Evolutionary conservation across 2,113 vertebrate species (phyloP), one percentile per base, ranked within the genome.

Genomic region (Plecturocebus donacophilus): DNA sequence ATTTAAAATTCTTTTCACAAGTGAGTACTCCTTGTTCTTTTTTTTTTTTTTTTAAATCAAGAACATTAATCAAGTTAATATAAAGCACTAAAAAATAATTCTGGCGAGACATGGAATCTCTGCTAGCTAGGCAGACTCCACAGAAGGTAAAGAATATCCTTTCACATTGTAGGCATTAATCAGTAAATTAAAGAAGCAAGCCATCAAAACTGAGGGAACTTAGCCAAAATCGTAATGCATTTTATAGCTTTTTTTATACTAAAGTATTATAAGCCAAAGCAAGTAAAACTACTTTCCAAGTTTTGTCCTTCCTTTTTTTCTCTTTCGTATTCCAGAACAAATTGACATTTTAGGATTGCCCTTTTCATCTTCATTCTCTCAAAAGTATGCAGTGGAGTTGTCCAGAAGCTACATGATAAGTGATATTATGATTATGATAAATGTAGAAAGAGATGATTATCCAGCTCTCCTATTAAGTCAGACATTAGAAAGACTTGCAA

Each of bases 271-370:
- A 58, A 91, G 32, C 12, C 21, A 95, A 76, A 87, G 82, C 85
- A 95, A 92, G 66, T 75, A 89, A 70, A 97, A 52, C 56, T 84
- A 42, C 49, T 85, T 95, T 91, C 71, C 40, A 90, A 80, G 21
- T 49, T 73, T 76, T 86, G 27, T 35, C 61, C 54, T 93, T 96
- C 17, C 23, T 86, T 61, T 95, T 95, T 94, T 84, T 79, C 42
- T 58, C 45, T 58, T 84, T 87, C 76, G 40, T 58, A 13, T 93
- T 86, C 73, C 86, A 25, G 27, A 71, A 89, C 40, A 91, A 35
- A 73, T 56, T 35, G 81, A n/a, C 56, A 42, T 58, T 77, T 79
- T 42, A 68, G 76, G 45, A 90, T 66, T 90, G 38, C 38, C 38
- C 45, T 94, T 94, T 56, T 58, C 52, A 82, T 61, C 52, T 20